phyloP scores from a whole-genome alignment of 30 jellyfish, hydroid and myxozoan species.

The Turritopsis dohrnii region DNA sequence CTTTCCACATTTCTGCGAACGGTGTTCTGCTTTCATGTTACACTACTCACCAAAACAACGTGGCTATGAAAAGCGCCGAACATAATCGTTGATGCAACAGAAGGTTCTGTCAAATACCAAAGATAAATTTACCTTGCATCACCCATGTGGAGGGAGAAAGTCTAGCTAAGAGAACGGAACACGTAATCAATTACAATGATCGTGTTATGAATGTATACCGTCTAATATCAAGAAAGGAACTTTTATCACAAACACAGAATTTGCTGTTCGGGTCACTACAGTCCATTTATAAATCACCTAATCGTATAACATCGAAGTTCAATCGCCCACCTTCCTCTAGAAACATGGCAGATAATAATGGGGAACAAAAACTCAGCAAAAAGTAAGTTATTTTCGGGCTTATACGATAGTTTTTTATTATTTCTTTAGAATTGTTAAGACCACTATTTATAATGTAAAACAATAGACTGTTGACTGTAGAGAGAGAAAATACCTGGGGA shows the following conservation, averaged over 20 bases:
- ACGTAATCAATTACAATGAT: not conserved
- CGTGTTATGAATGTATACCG: not conserved
- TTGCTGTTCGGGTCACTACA: not conserved
- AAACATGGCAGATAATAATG: constrained; percentile 11
- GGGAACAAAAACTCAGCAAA: constrained; percentile 22
- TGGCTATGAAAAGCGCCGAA: not conserved
- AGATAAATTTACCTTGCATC: not conserved
- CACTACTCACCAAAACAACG: not conserved
- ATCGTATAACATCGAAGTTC: not conserved
- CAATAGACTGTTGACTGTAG: no score
- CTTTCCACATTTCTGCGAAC: no score
- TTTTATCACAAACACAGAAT: not conserved
- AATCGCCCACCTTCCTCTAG: not conserved
- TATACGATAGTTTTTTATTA: not conserved
- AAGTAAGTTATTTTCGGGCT: constrained; percentile 4
- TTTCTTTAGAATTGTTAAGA: no score
- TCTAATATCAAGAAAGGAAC: not conserved
- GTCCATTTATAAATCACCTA: not conserved
- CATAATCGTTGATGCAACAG: not conserved
- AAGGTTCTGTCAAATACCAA: not conserved
- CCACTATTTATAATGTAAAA: no score
- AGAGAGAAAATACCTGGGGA: no score
- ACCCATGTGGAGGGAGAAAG: not conserved
- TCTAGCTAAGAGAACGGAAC: not conserved
- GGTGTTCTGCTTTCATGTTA: not conserved